Percentiles rank a stretch among this genome's conserved stretches.
Evolutionary conservation across 2,113 vertebrate genomes (phyloP).

Genomic region (Urocynchramus pylzowi): DNA sequence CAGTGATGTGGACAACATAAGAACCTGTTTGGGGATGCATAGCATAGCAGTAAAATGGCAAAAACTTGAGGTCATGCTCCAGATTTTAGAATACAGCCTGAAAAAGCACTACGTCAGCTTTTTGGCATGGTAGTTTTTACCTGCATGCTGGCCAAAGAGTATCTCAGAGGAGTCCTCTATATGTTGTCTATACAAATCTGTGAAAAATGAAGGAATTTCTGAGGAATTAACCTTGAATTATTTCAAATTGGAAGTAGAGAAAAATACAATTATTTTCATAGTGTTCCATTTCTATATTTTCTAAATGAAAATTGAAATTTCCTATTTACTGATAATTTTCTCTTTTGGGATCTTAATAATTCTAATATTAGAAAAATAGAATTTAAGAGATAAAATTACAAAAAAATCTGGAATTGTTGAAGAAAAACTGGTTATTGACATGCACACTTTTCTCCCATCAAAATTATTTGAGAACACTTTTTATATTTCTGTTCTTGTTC

Average conservation of each 20-base stretch:
- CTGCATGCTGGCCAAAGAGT: not conserved
- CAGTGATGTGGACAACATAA: not conserved
- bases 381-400: not conserved
- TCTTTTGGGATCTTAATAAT: not conserved
- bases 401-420: not conserved
- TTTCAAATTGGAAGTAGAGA: not conserved
- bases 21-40: not conserved
- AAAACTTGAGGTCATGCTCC: not conserved
- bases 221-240: not conserved
- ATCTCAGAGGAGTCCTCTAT: not conserved
- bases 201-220: not conserved
- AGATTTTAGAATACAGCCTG: not conserved
- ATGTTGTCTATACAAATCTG: not conserved
- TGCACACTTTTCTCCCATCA: not conserved
- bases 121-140: not conserved
- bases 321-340: not conserved
- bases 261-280: not conserved
- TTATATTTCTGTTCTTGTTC: not conserved
- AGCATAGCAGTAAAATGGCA: not conserved
- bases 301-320: not conserved
- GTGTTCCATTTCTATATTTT: not conserved
- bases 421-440: not conserved
- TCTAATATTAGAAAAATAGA: not conserved
- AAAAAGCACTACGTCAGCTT: not conserved
- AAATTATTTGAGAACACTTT: not conserved